Evolutionary conservation across 64 coral and sea anemone species (phyloP).

Genomic region (Actinia tenebrosa): DNA sequence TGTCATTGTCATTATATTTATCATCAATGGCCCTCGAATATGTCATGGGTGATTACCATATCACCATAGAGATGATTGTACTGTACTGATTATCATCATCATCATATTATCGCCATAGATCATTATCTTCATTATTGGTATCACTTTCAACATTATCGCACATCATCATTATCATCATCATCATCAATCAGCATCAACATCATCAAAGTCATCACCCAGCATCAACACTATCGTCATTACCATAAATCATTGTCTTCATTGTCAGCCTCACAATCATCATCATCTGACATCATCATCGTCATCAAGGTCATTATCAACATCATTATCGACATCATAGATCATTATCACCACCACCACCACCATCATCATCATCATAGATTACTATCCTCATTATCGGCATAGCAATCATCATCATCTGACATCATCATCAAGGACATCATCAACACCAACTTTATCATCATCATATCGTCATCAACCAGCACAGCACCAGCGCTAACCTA

Average conservation of each 20-base stretch:
- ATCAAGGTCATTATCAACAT: background rate
- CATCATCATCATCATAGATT: background rate
- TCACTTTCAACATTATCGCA: background rate
- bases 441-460: conserved; percentile 29
- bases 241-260: too few species aligned
- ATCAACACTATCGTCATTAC: too few species aligned
- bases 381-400: background rate
- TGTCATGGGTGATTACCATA: too few species aligned
- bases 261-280: conserved; percentile 33
- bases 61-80: too few species aligned
- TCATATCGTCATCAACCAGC: conserved; percentile 57
- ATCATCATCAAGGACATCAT: conserved; percentile 43
- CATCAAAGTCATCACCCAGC: too few species aligned
- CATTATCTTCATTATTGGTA: background rate
- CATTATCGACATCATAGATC: background rate
- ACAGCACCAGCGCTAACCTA: background rate
- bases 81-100: background rate
- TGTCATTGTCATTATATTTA: background rate
- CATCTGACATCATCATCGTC: conserved; percentile 10
- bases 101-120: background rate
- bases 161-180: conserved; percentile 16
- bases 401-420: too few species aligned
- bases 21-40: too few species aligned
- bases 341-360: conserved; percentile 39
- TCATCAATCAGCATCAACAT: conserved; percentile 40